Evolutionary conservation across 2,797 vertebrate species (phyloP), one percentile per base, ranked within the genome.

Genomic region (Limnodromus scolopaceus): DNA sequence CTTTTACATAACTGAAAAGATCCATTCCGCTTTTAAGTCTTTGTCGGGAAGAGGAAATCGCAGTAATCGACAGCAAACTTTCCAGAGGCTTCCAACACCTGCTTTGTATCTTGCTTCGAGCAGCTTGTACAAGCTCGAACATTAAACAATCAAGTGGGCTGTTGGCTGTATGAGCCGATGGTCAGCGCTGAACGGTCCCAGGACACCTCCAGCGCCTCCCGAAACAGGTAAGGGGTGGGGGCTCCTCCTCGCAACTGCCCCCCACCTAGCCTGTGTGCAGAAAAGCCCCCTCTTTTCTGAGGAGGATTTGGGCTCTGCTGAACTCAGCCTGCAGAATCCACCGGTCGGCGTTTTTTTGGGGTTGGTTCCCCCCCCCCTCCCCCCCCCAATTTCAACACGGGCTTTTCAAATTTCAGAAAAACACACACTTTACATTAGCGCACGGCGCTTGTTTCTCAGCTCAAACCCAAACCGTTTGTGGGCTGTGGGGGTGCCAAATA

Each of bases 61-160:
- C 60, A 49, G 70, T 77, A 84, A 81, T 23, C 60, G 55, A 78
- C 54, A 74, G 55, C 60, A 90, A 92, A 90, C 69, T 76, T 95
- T 87, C 69, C 86, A 92, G 83, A 72, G 60, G 45, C 43, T 87
- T 87, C 64, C 43, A 84, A 84, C 74, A 84, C 74, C 86, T 87
- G 69, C 74, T 89, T 92, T 89, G 8, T 51, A 28, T 89, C 85
- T 87, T 70, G 77, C 58, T 89, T 87, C 64, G 38, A 87, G 77
- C 85, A 92, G 54, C 75, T 48, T 20, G 13, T n/a, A 72, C n/a
- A 49, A 24, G 49, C 45, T 64, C 30, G 53, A 58, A 38, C 49
- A 27, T 25, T n/a, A 51, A 66, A 66, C 58, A 58, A 12, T 20
- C 38, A 14, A 36, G 54, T 1, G 8, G 34, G 34, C 9, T 71